These are phyloP conservation scores for Sesia apiformis DNA, from an alignment of 2,888 invertebrate genomes.

Conservation along the genomic window DNA sequence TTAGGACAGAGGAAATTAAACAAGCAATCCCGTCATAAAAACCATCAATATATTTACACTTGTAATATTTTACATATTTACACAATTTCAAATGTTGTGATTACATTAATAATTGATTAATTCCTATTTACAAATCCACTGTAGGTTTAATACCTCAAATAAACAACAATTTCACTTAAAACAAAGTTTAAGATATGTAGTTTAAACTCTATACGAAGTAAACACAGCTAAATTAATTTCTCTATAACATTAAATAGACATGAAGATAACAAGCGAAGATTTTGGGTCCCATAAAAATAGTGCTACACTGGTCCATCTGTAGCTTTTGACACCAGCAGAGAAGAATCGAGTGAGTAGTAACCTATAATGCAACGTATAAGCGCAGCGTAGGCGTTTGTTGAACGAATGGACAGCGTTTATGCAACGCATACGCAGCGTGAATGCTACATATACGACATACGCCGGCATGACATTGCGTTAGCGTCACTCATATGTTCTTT, in stretches of 20 bases:
- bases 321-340: too few species aligned
- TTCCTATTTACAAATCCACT: constrained; percentile 37
- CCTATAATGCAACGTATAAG: too few species aligned
- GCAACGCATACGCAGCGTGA: too few species aligned
- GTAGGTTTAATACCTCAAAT: neutral
- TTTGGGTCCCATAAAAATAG: constrained; percentile 24
- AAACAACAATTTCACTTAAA: neutral
- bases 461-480: too few species aligned
- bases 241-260: neutral
- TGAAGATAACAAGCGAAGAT: constrained; percentile 11
- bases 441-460: too few species aligned
- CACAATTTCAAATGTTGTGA: constrained; percentile 27
- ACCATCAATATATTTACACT: constrained; percentile 70
- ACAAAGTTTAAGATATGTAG: neutral
- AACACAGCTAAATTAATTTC: neutral
- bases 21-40: constrained; percentile 59
- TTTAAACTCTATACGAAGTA: neutral
- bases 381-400: too few species aligned
- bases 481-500: too few species aligned
- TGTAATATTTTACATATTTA: constrained; percentile 60
- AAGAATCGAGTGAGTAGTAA: too few species aligned
- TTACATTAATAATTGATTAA: constrained; percentile 30
- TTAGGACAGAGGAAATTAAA: constrained; percentile 30
- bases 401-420: too few species aligned
- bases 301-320: constrained; percentile 3